Base-by-base conservation (phyloP, 2,113 vertebrate species). In the Charina bottae region DNA sequence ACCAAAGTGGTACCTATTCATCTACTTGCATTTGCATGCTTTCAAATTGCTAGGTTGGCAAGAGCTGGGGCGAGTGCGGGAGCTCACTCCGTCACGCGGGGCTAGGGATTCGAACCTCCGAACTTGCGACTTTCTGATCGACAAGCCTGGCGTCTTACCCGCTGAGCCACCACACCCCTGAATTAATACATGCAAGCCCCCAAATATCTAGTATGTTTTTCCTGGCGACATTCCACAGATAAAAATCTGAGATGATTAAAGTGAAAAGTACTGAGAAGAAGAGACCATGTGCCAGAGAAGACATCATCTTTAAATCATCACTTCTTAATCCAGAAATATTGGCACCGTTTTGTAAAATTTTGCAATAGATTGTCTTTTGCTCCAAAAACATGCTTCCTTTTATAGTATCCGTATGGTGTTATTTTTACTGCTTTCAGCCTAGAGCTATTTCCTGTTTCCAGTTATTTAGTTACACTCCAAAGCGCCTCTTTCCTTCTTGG, bases 351-450 rank as follows among this genome's bases (percentile, higher is more conserved):
- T 95, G 95, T 85, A 90, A 90, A 10, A 28, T 55, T 59, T 89
- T 68, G 84, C 60, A 88, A 89, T 94, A 94, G 95, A 92, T 95
- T 88, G 90, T 92, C 93, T 92, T 93, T 95, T 68, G 83, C 56
- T 60, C 64, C 94, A 92, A 95, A 95, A 93, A 89, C 87, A 92
- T 83, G 91, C 93, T 95, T 96, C 96, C 95, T 96, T 97, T 96
- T 97, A 96, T 96, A 97, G 96, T 94, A 93, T 94, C 89, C 88
- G 13, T 92, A 94, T 12, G 3, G 59, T 88, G 93, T 92, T 93
- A 87, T 56, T 96, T 96, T 95, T 87, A 93, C 87, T 92, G 93
- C 93, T 64, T 90, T 90, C 93, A 95, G 56, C 86, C 37, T 33
- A 59, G 93, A 95, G 92, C 92, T 85, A 91, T 94, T 96, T 95